These are phyloP conservation scores for Pluvianellus socialis DNA, from an alignment of 2,113 vertebrate genomes.

Conservation along the genomic window DNA sequence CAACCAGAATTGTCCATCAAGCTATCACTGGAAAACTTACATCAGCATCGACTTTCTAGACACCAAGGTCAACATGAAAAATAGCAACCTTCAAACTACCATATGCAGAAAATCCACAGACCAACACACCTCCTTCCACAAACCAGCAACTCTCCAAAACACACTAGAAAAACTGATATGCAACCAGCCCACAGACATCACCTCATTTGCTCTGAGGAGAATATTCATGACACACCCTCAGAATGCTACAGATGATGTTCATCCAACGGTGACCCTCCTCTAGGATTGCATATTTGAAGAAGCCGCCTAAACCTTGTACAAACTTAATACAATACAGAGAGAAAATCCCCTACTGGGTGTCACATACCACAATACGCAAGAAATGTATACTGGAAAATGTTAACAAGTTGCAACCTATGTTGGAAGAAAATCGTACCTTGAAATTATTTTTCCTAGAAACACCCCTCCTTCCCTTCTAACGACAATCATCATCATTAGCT, in stretches of 20 bases:
- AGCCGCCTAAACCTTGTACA: constrained; percentile 3
- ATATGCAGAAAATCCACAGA: constrained; percentile 71
- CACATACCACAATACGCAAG: neutral
- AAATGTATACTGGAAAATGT: neutral
- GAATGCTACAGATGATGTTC: neutral
- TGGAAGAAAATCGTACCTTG: neutral
- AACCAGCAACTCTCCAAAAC: constrained; percentile 58
- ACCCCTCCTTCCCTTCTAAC: neutral
- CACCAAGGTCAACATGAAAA: constrained; percentile 58
- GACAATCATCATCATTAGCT: neutral
- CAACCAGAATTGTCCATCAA: neutral
- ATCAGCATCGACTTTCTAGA: constrained; percentile 59
- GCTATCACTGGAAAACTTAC: constrained; percentile 60
- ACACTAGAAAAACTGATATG: constrained; percentile 45
- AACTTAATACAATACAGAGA: neutral
- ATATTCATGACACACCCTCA: neutral
- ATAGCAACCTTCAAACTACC: constrained; percentile 65
- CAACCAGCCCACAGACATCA: constrained; percentile 52
- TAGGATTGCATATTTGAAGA: neutral
- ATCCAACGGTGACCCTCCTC: neutral
- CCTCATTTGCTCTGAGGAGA: constrained; percentile 59
- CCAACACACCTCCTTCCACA: constrained; percentile 67
- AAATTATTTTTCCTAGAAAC: constrained; percentile 14
- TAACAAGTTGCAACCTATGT: neutral
- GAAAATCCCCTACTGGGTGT: neutral